Conservation (phyloP, 2,797 vertebrate genomes). For the Scolopax bukidnonensis region DNA sequence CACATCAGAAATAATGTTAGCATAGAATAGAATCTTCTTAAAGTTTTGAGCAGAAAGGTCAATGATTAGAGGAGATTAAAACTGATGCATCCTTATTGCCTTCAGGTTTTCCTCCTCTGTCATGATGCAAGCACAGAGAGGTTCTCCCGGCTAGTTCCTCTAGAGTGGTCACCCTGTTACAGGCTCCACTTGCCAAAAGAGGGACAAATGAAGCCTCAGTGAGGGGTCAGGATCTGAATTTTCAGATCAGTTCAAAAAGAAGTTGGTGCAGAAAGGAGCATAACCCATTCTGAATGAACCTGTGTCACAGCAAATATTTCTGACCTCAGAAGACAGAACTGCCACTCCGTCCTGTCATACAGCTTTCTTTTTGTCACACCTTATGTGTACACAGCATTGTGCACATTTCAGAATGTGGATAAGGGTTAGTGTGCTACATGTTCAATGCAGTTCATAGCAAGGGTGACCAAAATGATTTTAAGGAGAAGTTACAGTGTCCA, state of each 20-base stretch:
- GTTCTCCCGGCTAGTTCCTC: neutral
- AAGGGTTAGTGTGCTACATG: neutral
- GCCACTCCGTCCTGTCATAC: rapidly evolving
- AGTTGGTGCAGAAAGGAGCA: neutral
- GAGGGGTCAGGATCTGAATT: neutral
- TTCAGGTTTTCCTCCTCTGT: neutral
- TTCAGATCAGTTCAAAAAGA: neutral
- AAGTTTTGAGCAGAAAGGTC: neutral
- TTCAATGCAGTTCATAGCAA: neutral
- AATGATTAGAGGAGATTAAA: neutral
- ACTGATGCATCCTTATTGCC: neutral
- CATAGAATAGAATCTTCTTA: neutral
- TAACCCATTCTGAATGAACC: neutral
- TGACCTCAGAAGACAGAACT: neutral
- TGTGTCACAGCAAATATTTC: neutral
- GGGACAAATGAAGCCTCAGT: neutral
- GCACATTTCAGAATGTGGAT: neutral
- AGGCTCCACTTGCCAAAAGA: neutral
- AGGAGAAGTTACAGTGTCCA: neutral
- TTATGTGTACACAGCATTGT: neutral
- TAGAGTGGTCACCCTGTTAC: neutral
- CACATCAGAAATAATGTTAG: neutral
- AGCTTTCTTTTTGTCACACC: neutral
- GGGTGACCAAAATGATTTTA: neutral
- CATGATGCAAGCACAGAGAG: neutral